Evolutionary conservation across 2,113 vertebrate species (phyloP), one percentile per base, ranked within the genome.

Genomic region (Cinclus cinclus): DNA sequence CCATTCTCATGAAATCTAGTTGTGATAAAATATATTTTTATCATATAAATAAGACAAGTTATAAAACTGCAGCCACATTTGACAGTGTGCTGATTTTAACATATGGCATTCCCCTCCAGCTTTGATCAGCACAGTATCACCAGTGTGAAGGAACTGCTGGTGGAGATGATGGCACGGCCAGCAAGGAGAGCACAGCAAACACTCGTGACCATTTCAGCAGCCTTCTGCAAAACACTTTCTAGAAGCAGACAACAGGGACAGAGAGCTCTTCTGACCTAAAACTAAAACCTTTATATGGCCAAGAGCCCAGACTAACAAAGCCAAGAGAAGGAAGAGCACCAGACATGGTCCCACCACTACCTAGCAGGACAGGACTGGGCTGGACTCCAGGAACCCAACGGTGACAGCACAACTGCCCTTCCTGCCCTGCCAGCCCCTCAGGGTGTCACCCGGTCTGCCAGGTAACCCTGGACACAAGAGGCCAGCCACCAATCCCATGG

Each of bases 341-440:
- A 79, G 44, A 19, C 30, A 19, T 0, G 7, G 28, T 56, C 10
- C 20, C 50, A n/a, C 10, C 21, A 8, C 3, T 23, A 3, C 23
- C 27, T 2, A 0, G 15, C 24, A 60, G 24, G 56, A 55, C 21
- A 67, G 42, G 12, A 30, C 23, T 25, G 25, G 24, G 53, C 49
- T 19, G 53, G 44, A 47, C 16, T 16, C 33, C 52, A 35, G 33
- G 16, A 46, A 27, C 8, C 12, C 74, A 67, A 3, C 7, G 16
- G 30, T 0, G 13, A 22, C 27, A 46, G 49, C 15, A 15, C 24
- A 22, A 15, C 9, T 50, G 42, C 42, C 65, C 55, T 24, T 37
- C 44, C 18, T 10, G 2, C 60, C 52, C 55, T 30, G 55, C 55
- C 22, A 44, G 35, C 6, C 17, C 42, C 46, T 27, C 22, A 18